Conservation (phyloP, 2,888 invertebrate genomes). For the Stomorhina lunata region DNA sequence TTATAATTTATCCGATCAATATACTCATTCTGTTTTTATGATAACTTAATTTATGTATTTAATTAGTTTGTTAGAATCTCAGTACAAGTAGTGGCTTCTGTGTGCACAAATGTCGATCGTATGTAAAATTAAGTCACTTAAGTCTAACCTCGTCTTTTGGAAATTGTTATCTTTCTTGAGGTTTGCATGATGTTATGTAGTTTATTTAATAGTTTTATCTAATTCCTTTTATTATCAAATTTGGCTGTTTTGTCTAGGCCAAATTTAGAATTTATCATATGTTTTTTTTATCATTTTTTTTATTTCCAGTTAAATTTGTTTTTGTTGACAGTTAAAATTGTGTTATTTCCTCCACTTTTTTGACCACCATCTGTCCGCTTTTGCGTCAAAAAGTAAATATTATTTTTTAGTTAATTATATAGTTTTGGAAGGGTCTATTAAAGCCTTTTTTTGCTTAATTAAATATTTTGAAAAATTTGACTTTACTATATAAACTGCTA, state of each 20-base stretch:
- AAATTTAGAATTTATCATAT: background rate
- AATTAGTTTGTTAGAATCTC: background rate
- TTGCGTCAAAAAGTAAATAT: background rate
- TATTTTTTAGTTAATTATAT: background rate
- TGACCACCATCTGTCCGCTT: background rate
- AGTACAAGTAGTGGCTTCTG: background rate
- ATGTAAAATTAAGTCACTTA: constrained; percentile 24
- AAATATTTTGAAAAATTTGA: background rate
- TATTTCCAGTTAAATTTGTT: background rate
- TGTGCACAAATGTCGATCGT: background rate
- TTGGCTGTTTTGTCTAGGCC: background rate
- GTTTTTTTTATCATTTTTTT: constrained; percentile 2
- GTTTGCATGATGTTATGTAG: background rate
- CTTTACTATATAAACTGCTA: constrained; percentile 63
- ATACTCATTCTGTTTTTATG: background rate
- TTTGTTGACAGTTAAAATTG: background rate
- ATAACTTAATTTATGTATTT: background rate
- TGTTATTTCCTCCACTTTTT: too few relatives aligned
- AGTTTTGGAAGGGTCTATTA: constrained; percentile 11
- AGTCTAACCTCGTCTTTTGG: constrained; percentile 29
- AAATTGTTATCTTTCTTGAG: background rate
- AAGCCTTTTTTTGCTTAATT: background rate
- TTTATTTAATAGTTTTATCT: background rate
- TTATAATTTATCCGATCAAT: too few relatives aligned
- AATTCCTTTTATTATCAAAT: background rate